Evolutionary conservation across 2,888 invertebrate genomes (phyloP).

Genomic region (Encarsia formosa): DNA sequence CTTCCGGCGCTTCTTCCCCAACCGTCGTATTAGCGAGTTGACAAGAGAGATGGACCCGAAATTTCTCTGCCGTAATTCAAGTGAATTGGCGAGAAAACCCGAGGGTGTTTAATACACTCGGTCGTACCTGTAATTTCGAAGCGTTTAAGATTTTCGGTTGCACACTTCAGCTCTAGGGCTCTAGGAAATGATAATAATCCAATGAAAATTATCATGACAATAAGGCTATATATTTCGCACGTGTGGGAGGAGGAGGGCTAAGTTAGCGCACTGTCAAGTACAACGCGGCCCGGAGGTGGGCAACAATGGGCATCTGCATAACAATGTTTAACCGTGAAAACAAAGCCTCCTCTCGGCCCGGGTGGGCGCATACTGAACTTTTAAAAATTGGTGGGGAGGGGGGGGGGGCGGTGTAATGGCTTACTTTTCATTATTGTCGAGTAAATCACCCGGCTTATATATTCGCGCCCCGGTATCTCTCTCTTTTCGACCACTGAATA

Average conservation of each 20-base stretch:
- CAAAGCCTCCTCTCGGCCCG: conserved; percentile 36
- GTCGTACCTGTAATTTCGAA: no score
- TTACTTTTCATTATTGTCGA: conserved; percentile 22
- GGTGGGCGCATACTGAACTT: no score
- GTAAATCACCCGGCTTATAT: no score
- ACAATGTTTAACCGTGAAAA: conserved; percentile 45
- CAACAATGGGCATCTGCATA: conserved; percentile 45
- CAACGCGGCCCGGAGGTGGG: conserved; percentile 17
- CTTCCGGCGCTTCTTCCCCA: no score
- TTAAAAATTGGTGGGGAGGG: no score
- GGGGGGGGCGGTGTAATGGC: conserved; percentile 10
- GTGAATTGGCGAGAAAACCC: conserved; percentile 39
- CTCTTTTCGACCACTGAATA: no score
- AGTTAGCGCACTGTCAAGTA: conserved; percentile 23
- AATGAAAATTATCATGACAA: conserved; percentile 43
- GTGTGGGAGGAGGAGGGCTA: conserved; percentile 1
- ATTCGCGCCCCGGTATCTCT: no score
- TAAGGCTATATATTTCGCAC: conserved; percentile 8
- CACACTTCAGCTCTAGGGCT: no score
- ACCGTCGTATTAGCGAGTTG: no score
- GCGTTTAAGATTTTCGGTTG: no score
- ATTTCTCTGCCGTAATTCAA: conserved; percentile 32
- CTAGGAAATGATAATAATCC: conserved; percentile 43
- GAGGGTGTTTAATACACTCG: no score
- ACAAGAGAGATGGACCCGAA: conserved; percentile 14